These are phyloP conservation scores for Irena cyanogastra DNA, from an alignment of 2,113 vertebrate species.

Conservation along the genomic window DNA sequence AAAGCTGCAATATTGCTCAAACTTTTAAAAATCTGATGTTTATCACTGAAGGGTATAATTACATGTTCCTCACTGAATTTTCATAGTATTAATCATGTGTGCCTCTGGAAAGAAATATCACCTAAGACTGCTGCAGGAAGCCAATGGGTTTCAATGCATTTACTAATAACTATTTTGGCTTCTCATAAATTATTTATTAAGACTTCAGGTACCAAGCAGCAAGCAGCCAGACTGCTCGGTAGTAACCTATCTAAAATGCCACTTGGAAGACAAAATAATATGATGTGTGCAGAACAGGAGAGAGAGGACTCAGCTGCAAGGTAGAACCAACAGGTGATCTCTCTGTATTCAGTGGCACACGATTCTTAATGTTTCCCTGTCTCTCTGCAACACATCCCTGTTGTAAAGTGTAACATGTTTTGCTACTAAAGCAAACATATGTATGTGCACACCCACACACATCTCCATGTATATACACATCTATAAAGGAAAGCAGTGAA, in stretches of 20 bases:
- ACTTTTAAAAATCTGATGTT: background rate
- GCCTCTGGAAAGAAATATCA: background rate
- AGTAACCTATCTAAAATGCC: background rate
- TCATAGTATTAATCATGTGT: background rate
- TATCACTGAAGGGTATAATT: background rate
- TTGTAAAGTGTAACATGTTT: background rate
- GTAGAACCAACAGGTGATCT: background rate
- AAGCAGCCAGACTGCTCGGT: background rate
- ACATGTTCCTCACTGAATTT: background rate
- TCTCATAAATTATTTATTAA: slow-evolving; percentile 22
- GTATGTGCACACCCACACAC: background rate
- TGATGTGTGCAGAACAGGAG: background rate
- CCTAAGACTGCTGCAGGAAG: background rate
- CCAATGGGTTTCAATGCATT: background rate
- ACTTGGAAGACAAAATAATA: slow-evolving; percentile 19
- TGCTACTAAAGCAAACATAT: background rate
- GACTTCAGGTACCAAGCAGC: background rate
- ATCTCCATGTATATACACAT: accelerated
- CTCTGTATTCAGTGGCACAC: background rate
- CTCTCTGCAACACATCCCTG: background rate
- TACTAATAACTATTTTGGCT: background rate
- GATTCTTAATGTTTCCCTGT: background rate
- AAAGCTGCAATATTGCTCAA: background rate
- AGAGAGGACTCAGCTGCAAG: background rate
- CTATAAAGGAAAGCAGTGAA: background rate